Conservation (phyloP, 2,113 vertebrate genomes). For the Corythaixoides concolor region DNA sequence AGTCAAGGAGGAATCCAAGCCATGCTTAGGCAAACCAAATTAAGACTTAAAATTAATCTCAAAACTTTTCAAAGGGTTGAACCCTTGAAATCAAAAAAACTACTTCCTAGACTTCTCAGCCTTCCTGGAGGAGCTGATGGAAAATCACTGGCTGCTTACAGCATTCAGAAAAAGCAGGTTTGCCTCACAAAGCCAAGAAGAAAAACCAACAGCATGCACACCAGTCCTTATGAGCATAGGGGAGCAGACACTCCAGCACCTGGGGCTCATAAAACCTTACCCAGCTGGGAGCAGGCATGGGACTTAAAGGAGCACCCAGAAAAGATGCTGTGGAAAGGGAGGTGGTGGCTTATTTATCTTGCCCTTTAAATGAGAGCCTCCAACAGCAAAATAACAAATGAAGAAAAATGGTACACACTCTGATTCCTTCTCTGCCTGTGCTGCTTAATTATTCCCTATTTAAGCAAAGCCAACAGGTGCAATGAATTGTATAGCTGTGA, state of each 20-base stretch:
- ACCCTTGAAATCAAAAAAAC: background rate
- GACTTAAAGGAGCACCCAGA: background rate
- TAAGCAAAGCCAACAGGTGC: background rate
- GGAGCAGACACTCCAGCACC: background rate
- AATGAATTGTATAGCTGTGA: background rate
- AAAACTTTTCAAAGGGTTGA: background rate
- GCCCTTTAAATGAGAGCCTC: background rate
- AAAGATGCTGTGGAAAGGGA: background rate
- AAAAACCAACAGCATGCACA: background rate
- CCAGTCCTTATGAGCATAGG: background rate
- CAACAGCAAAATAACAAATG: background rate
- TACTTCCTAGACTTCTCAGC: background rate
- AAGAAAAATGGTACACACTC: background rate
- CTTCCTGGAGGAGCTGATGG: background rate
- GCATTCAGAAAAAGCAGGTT: fast-evolving
- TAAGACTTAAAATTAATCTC: background rate
- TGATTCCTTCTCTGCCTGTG: background rate
- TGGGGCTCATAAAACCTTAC: background rate
- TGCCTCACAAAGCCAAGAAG: background rate
- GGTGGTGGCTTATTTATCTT: background rate
- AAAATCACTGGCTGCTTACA: background rate
- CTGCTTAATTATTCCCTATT: background rate
- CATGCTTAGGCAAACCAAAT: background rate
- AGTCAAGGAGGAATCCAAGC: background rate
- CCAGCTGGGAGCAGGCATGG: background rate